These are phyloP conservation scores for Drosophila rubida DNA, from an alignment of 2,888 invertebrate genomes.

Conservation along the genomic window DNA sequence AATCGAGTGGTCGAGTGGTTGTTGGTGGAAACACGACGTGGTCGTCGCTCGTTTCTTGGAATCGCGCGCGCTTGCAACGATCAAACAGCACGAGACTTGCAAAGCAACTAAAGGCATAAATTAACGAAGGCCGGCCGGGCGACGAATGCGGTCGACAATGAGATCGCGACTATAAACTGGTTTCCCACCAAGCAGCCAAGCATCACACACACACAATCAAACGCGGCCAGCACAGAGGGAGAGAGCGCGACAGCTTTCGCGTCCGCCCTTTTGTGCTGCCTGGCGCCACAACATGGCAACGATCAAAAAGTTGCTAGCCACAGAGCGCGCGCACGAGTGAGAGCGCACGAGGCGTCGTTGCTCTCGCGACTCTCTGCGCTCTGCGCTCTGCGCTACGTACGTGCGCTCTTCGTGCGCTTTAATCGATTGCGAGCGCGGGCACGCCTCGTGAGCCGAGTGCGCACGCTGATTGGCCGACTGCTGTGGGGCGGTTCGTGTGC, in stretches of 20 bases:
- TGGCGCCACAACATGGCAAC: constrained; percentile 82
- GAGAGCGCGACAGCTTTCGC: constrained; percentile 65
- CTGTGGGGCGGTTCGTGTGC: constrained; percentile 60
- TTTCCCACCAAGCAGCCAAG: constrained; percentile 54
- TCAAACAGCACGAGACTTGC: constrained; percentile 83
- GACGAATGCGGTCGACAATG: constrained; percentile 64
- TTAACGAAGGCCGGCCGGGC: constrained; percentile 79
- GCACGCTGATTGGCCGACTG: constrained; percentile 65
- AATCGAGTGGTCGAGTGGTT: constrained; percentile 3
- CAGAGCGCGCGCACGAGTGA: constrained; percentile 17
- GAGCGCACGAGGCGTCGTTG: not conserved
- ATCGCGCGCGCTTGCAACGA: constrained; percentile 76
- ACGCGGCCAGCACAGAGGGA: constrained; percentile 2
- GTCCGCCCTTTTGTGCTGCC: constrained; percentile 63
- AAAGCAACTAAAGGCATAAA: constrained; percentile 84
- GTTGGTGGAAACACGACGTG: constrained; percentile 26
- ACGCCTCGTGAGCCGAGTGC: constrained; percentile 54
- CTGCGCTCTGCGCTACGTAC: constrained; percentile 7
- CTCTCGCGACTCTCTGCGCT: constrained; percentile 13
- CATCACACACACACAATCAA: constrained; percentile 25
- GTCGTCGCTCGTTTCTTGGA: constrained; percentile 55
- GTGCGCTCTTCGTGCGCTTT: no score
- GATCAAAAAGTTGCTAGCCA: constrained; percentile 71
- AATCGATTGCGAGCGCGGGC: constrained; percentile 57
- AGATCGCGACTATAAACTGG: constrained; percentile 78